Evolutionary conservation across 2,888 invertebrate species (phyloP).

Genomic region (Autographa gamma): DNA sequence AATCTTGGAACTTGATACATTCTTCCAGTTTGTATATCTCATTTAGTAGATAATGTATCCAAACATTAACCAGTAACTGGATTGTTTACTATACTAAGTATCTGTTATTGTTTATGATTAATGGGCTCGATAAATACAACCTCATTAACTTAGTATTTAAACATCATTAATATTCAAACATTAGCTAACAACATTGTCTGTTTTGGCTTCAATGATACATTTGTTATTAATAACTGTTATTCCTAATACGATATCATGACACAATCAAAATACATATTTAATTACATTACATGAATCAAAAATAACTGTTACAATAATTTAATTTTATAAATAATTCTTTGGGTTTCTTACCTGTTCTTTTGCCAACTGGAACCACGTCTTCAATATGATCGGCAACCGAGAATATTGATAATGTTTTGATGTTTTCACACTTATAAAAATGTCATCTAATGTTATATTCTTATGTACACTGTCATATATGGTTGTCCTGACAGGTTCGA

Average conservation of each 20-base stretch:
- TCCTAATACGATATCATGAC: neutral
- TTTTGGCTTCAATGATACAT: slow-evolving; percentile 16
- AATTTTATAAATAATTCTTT: slow-evolving; percentile 5
- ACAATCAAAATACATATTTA: neutral
- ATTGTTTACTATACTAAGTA: slow-evolving; percentile 10
- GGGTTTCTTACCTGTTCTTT: slow-evolving; percentile 93
- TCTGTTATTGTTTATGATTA: slow-evolving; percentile 26
- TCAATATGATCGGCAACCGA: slow-evolving; percentile 95
- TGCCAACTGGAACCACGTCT: slow-evolving; percentile 98
- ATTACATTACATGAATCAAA: neutral
- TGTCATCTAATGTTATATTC: slow-evolving; percentile 93
- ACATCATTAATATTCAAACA: slow-evolving; percentile 35
- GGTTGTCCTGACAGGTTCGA: slow-evolving; percentile 86
- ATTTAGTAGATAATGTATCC: neutral
- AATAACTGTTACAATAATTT: neutral
- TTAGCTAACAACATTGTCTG: slow-evolving; percentile 7
- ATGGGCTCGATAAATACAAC: slow-evolving; percentile 10
- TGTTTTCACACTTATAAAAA: slow-evolving; percentile 98
- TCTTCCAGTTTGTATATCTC: neutral
- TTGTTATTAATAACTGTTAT: slow-evolving; percentile 5
- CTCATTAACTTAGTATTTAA: slow-evolving; percentile 30
- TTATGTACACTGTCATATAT: slow-evolving; percentile 79
- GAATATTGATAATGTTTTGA: slow-evolving; percentile 95
- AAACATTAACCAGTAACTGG: neutral
- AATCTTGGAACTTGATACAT: neutral